Base-by-base conservation (phyloP, 2,888 invertebrate genomes). In the Rhodophaea formosa region DNA sequence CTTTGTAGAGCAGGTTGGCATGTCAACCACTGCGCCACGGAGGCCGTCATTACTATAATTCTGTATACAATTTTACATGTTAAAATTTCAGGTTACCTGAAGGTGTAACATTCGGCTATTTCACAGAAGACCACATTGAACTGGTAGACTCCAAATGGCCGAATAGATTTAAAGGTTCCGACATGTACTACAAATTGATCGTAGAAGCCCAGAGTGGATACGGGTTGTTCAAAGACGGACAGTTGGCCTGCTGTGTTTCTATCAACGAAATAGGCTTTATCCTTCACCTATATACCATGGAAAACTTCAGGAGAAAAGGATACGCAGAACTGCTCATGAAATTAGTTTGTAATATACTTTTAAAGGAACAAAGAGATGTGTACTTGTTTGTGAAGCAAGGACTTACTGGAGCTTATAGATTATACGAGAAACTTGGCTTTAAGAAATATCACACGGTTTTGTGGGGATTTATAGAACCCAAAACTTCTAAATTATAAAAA, bases 61-160 rank as follows among this genome's bases (percentile, higher is more conserved):
- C n/a, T n/a, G n/a, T 10, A 16, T 3, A 45, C 3, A 3, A 12
- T 8, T 7, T 45, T 45, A 8, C 7, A n/a, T n/a, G n/a, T 54
- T 35, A 14, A 42, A 8, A 32, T 72, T 77, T 53, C 69, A 79
- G 78, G 15, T 56, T 77, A 43, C 66, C 68, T 6, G 53, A 62
- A 17, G 68, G 55, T 8, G 58, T 71, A 2, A 59, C 62, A 5
- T 77, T 77, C 43, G 58, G 65, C 12, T 60, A 51, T 0, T 51
- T 80, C 8, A 57, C 69, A 7, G 59, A 68, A 12, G 68, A 79
- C 3, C 59, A 75, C 29, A 56, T 68, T 0, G 58, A 69, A 0
- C 29, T 70, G 17, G 64, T 75, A 0, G 66, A 79, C 59, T 62
- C 67, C 0, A 59, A 47, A 0, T 80, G 79, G 80, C 73, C 72